Base-by-base conservation (phyloP, 2,888 invertebrate species). In the Nasonovia ribisnigri region DNA sequence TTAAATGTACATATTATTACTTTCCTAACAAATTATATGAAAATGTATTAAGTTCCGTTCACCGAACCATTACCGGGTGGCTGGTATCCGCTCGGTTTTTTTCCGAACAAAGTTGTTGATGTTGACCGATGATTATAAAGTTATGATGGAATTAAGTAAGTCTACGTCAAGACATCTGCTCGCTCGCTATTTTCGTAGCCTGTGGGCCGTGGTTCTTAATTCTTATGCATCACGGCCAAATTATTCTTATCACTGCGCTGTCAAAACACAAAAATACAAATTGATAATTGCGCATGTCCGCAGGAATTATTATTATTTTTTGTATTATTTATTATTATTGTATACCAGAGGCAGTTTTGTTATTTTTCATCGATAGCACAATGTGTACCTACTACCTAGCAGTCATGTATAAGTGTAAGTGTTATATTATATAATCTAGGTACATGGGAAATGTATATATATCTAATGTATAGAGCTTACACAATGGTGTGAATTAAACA, bases 401-500 rank as follows among this genome's bases (percentile, higher is more conserved):
- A 77, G 36, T n/a, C n/a, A 67, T 67, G 67, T n/a, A 67, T 16
- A 46, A n/a, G 67, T 67, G 1, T n/a, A 67, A 67, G 67, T 67
- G 16, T 67, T 67, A n/a, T n/a, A n/a, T 60, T n/a, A 51, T 51
- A 51, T 60, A 60, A 60, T 13, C n/a, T 26, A 60, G 1, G 1
- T 67, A 16, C 36, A 77, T 20, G 1, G 1, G n/a, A 16, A 16
- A 77, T 20, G 2, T 36, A 36, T 86, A 86, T 86, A 84, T 26
- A 29, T n/a, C n/a, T n/a, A n/a, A n/a, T 46, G 6, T 10, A n/a
- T 43, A 24, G 24, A 11, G 26, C 20, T 46, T 46, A 5, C 11
- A 90, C 90, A 90, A 43, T 88, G n/a, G 46, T n/a, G n/a, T n/a
- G n/a, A 60, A 90, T 67, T 29, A 67, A 67, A 90, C 60, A 89